Evolutionary conservation across 1,140 invertebrate genomes (phyloP).

Genomic region (Magallana ariakensis): DNA sequence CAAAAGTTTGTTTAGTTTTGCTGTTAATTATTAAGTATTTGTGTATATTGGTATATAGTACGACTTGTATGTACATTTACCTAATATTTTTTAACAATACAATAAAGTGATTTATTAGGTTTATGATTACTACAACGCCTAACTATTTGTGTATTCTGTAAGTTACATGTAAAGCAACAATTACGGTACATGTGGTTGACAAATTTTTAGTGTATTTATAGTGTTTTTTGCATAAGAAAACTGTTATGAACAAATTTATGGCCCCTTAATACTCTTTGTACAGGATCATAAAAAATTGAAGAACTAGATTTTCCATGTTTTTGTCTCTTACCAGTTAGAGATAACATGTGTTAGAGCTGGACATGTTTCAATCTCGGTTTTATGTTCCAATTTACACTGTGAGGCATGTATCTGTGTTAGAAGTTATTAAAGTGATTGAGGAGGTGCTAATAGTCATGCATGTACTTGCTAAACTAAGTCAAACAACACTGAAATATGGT

Average conservation of each 20-base stretch:
- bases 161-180: too few relatives aligned
- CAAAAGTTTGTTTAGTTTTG: background rate
- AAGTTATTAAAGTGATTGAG: constrained; percentile 20
- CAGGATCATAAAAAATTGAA: background rate
- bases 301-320: background rate
- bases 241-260: constrained; percentile 16
- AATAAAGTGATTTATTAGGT: too few relatives aligned
- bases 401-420: background rate
- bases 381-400: constrained; percentile 17
- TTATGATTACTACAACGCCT: too few relatives aligned
- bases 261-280: background rate
- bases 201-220: too few relatives aligned
- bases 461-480: background rate
- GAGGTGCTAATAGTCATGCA: background rate
- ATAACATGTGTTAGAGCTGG: background rate
- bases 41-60: background rate
- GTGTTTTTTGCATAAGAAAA: background rate
- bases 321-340: background rate
- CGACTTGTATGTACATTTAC: too few relatives aligned
- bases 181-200: too few relatives aligned
- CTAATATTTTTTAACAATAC: too few relatives aligned
- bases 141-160: too few relatives aligned
- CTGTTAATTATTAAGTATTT: background rate
- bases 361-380: background rate
- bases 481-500: background rate